These are phyloP conservation scores for Heteromormyrus szaboi DNA, from an alignment of 2,797 vertebrate species.

Conservation along the genomic window DNA sequence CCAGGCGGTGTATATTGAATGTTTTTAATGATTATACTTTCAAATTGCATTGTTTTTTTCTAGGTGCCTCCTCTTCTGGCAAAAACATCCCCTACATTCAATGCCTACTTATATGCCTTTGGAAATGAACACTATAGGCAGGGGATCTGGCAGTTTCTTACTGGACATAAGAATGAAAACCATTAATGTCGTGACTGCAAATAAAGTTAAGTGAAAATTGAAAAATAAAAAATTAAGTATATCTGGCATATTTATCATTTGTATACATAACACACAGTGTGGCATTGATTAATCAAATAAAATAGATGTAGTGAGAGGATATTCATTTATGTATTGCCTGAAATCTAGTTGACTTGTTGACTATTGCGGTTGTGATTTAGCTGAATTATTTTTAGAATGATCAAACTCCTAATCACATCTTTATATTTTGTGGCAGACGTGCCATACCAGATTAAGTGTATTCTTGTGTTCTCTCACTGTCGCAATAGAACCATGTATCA, in stretches of 20 bases:
- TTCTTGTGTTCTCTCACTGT: not conserved
- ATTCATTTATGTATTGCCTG: not conserved
- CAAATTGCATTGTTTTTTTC: constrained; percentile 21
- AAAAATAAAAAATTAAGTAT: not conserved
- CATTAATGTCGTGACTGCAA: constrained; percentile 76
- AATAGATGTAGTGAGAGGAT: not conserved
- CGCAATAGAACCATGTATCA: not conserved
- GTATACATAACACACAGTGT: not conserved
- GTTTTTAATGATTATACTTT: not conserved
- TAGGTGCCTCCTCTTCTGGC: constrained; percentile 89
- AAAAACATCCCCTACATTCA: constrained; percentile 77
- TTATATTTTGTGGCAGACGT: not conserved
- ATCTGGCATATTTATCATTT: not conserved
- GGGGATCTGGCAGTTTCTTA: constrained; percentile 84
- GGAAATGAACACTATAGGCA: constrained; percentile 82
- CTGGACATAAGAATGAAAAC: constrained; percentile 74
- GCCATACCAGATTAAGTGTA: not conserved
- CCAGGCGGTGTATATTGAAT: not conserved
- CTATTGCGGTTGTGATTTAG: not conserved
- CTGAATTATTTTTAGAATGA: not conserved
- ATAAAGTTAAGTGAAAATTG: constrained; percentile 49
- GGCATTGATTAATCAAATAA: not conserved
- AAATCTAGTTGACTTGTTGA: not conserved
- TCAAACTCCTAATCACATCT: not conserved
- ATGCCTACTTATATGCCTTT: constrained; percentile 82